Conservation (phyloP, 2,797 vertebrate genomes). For the Malurus splendens region DNA sequence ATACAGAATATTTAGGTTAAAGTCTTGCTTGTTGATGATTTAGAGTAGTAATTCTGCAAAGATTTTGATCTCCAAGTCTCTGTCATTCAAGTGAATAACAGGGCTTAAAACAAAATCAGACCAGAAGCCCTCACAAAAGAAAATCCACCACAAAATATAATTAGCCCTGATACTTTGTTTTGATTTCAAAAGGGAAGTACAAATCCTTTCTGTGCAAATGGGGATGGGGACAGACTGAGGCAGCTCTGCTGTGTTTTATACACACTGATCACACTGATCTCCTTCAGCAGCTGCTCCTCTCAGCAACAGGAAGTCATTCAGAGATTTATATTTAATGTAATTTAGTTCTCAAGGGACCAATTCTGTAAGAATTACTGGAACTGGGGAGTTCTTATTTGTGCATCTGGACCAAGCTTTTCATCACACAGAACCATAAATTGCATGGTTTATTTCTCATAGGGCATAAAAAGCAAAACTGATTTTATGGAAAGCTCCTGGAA, state of each 20-base stretch:
- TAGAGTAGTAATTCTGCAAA: neutral
- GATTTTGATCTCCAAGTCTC: neutral
- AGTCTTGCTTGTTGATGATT: neutral
- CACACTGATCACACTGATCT: neutral
- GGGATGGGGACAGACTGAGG: neutral
- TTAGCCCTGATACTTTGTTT: neutral
- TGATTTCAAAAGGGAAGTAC: neutral
- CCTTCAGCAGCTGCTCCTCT: neutral
- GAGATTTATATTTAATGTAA: neutral
- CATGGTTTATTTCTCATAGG: neutral
- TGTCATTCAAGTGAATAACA: fast-evolving
- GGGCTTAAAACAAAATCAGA: neutral
- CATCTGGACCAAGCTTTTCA: neutral
- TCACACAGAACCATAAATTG: neutral
- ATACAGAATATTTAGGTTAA: neutral
- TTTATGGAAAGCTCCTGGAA: neutral
- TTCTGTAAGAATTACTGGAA: neutral
- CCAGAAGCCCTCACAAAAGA: neutral
- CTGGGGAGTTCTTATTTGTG: neutral
- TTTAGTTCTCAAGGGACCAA: neutral
- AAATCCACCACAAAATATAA: neutral
- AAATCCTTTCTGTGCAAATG: neutral
- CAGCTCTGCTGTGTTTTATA: neutral
- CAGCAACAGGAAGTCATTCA: neutral
- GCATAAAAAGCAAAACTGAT: neutral